Evolutionary conservation across 2,888 invertebrate species (phyloP).

Genomic region (Marronus borbonicus): DNA sequence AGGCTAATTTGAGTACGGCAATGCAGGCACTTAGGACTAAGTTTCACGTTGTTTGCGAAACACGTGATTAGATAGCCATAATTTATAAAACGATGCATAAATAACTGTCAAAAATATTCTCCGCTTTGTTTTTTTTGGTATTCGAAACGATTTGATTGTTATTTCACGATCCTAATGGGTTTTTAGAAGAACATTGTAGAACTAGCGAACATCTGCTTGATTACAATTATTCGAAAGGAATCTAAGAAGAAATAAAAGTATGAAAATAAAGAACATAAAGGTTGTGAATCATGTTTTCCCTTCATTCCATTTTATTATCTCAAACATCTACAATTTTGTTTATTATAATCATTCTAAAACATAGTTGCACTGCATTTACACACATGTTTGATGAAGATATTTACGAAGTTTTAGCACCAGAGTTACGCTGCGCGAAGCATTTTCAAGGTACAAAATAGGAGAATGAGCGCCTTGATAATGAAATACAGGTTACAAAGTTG

Average conservation of each 20-base stretch:
- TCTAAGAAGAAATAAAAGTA: not conserved
- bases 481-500: slow-evolving; percentile 28
- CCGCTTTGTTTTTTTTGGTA: not conserved
- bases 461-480: slow-evolving; percentile 16
- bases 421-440: not conserved
- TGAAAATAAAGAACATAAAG: no score
- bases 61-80: not conserved
- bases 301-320: not conserved
- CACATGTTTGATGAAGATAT: slow-evolving; percentile 21
- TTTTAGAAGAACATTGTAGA: no score
- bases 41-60: no score
- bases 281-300: no score
- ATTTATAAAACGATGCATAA: not conserved
- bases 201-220: no score
- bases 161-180: no score
- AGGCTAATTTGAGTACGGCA: slow-evolving; percentile 13
- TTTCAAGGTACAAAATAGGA: slow-evolving; percentile 18
- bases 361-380: slow-evolving; percentile 23
- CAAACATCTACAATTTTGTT: slow-evolving; percentile 1
- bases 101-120: not conserved
- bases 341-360: not conserved
- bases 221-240: no score
- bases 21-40: not conserved
- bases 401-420: slow-evolving; percentile 21
- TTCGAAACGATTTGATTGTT: slow-evolving; percentile 1